Evolutionary conservation across 2,113 vertebrate species (phyloP).

Genomic region (Eptesicus fuscus): DNA sequence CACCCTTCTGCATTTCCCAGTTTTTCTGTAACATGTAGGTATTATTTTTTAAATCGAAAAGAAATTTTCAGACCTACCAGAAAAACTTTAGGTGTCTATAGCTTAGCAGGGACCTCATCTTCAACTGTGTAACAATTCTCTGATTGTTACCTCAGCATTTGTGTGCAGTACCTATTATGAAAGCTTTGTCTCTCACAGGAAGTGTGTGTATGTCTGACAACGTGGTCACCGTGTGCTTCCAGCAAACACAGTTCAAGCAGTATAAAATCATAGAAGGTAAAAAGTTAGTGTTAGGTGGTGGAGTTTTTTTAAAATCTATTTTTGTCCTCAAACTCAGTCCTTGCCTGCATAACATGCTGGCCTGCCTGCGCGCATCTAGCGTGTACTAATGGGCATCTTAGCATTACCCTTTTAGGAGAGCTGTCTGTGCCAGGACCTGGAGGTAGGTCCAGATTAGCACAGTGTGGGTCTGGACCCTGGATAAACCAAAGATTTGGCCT

Average conservation of each 20-base stretch:
- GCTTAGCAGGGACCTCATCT: not conserved
- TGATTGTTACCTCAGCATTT: not conserved
- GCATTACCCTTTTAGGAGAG: not conserved
- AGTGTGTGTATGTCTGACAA: not conserved
- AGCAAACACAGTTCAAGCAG: too few species aligned
- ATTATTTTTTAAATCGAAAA: constrained; percentile 7
- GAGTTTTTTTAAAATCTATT: not conserved
- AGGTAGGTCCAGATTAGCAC: not conserved
- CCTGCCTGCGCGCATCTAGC: not conserved
- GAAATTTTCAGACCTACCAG: not conserved
- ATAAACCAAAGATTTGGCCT: not conserved
- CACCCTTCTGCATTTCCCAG: not conserved
- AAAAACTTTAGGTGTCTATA: not conserved
- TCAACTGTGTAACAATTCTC: not conserved
- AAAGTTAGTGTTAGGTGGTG: too few species aligned
- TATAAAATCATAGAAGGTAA: too few species aligned
- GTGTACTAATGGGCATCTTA: not conserved
- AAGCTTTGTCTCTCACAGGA: not conserved
- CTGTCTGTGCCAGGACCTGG: not conserved
- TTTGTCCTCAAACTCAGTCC: not conserved
- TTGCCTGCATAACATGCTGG: not conserved
- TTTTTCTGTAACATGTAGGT: not conserved
- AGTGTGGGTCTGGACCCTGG: not conserved
- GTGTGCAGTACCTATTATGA: not conserved
- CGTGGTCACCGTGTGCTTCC: too few species aligned